Conservation (phyloP, 1,140 invertebrate genomes). For the Oedothorax gibbosus region DNA sequence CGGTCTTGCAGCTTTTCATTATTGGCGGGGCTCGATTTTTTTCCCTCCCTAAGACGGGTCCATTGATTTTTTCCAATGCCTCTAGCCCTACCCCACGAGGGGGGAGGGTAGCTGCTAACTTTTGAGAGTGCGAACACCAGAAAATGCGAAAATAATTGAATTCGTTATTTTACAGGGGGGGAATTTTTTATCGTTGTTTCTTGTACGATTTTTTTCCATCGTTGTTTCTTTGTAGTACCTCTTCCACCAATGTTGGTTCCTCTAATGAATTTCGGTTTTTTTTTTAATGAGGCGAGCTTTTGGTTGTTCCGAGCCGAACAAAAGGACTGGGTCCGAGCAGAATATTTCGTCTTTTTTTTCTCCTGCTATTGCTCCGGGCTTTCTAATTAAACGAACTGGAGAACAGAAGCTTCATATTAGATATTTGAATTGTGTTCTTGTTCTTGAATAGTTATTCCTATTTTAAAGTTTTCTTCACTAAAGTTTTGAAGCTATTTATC, state of each 20-base stretch:
- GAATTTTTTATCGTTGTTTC: conserved; percentile 35
- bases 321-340: conserved; percentile 10
- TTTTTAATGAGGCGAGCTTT: conserved; percentile 32
- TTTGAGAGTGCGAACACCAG: conserved; percentile 13
- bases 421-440: no score
- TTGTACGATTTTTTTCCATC: conserved; percentile 12
- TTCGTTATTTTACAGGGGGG: conserved; percentile 25
- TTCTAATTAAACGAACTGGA: conserved; percentile 25
- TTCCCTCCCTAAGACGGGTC: neutral
- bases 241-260: neutral
- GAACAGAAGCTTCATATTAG: no score
- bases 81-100: neutral
- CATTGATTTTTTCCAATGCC: conserved; percentile 19
- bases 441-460: no score
- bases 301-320: neutral
- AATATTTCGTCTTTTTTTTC: neutral
- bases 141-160: conserved; percentile 49
- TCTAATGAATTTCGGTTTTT: conserved; percentile 35
- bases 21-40: conserved; percentile 5
- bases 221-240: neutral
- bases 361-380: conserved; percentile 5
- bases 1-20: conserved; percentile 13
- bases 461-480: no score
- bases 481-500: no score
- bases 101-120: neutral